A percentile compares a stretch with the other conserved stretches of the same genome.
These are phyloP conservation scores for Myotis yumanensis DNA, from an alignment of 2,113 vertebrate genomes.

Conservation along the genomic window DNA sequence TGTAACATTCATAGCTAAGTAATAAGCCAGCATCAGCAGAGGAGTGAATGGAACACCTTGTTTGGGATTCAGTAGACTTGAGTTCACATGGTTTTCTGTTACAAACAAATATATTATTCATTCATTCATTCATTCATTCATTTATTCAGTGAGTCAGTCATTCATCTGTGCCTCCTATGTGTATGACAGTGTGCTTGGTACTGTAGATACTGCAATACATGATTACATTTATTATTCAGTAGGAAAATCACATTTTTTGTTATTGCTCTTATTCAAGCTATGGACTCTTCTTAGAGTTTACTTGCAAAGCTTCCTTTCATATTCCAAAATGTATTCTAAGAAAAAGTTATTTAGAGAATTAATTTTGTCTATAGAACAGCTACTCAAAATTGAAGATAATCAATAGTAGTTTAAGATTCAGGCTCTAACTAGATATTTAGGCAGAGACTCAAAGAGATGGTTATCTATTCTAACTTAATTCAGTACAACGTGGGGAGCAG, in stretches of 20 bases:
- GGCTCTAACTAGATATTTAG: neutral
- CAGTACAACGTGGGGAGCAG: neutral
- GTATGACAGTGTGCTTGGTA: neutral
- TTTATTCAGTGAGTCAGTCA: neutral
- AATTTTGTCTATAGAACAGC: neutral
- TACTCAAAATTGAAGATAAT: neutral
- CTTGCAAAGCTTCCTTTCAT: neutral
- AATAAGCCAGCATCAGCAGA: neutral
- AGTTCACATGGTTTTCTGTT: neutral
- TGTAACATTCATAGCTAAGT: neutral
- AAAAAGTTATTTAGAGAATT: neutral
- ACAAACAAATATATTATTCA: neutral
- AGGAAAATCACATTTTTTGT: neutral
- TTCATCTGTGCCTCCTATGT: neutral
- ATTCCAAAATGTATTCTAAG: neutral
- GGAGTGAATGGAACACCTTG: neutral
- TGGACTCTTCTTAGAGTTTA: neutral
- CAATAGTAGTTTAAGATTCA: constrained; percentile 2
- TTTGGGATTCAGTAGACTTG: neutral
- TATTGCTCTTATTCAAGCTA: neutral
- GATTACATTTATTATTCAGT: neutral
- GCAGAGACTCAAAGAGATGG: neutral
- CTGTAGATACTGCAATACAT: neutral
- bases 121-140: neutral
- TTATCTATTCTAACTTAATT: constrained; percentile 31